Percentiles rank a stretch among this genome's conserved stretches.
Evolutionary conservation across 2,797 vertebrate species (phyloP).

Genomic region (Poeciliopsis infans): DNA sequence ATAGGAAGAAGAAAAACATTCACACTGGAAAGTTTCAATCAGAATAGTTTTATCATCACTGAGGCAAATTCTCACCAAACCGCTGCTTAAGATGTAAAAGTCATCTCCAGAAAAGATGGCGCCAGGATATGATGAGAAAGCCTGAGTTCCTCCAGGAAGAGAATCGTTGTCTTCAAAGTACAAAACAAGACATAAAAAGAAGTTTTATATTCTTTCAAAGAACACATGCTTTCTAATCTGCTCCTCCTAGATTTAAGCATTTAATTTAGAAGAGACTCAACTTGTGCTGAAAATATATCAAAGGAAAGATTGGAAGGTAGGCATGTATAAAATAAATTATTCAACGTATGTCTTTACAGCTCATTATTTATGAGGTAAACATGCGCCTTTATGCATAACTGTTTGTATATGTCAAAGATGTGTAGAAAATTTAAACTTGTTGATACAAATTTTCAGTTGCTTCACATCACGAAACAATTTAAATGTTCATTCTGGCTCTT

Average conservation of each 20-base stretch:
- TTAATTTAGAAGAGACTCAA: not conserved
- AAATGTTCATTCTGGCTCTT: not conserved
- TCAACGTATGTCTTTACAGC: not conserved
- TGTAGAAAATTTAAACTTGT: not conserved
- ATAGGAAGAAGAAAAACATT: not conserved
- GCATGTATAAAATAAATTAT: not conserved
- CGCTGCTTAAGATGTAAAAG: slow-evolving; percentile 93
- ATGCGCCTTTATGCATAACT: not conserved
- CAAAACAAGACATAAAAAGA: not conserved
- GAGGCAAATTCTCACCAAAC: slow-evolving; percentile 84
- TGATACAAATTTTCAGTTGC: not conserved
- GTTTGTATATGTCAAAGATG: not conserved
- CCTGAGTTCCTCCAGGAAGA: slow-evolving; percentile 84
- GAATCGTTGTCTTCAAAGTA: slow-evolving; percentile 46
- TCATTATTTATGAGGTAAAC: not conserved
- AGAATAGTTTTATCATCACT: not conserved
- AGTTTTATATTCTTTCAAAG: not conserved
- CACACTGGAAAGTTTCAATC: not conserved
- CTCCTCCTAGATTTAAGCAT: not conserved
- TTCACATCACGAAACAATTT: not conserved
- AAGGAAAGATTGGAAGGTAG: not conserved
- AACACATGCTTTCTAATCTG: not conserved
- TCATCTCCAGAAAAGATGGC: slow-evolving; percentile 93
- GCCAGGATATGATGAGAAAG: slow-evolving; percentile 95
- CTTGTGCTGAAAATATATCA: not conserved